phyloP scores from a whole-genome alignment of 2,888 invertebrate genomes.

The Drosophila leonis region DNA sequence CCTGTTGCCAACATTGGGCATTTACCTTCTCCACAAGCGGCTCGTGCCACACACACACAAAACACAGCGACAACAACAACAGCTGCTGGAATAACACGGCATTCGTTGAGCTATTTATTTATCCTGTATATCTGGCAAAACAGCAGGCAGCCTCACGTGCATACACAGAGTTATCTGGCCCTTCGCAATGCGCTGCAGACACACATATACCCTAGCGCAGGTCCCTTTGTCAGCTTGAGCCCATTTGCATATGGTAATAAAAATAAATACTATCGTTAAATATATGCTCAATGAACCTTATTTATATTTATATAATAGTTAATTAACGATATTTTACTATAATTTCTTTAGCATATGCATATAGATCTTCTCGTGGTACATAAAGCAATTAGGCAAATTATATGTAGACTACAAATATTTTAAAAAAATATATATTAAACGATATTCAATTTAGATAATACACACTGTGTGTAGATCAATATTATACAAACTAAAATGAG shows the following conservation, averaged over 20 bases:
- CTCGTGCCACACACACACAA: conserved; percentile 42
- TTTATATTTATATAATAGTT: not conserved
- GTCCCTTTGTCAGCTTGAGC: not conserved
- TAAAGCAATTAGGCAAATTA: no score
- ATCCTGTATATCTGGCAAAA: conserved; percentile 37
- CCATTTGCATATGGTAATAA: not conserved
- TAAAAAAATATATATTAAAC: no score
- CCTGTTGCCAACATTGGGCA: conserved; percentile 53
- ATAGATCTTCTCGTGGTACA: no score
- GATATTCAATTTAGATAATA: no score
- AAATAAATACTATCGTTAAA: not conserved
- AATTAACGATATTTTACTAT: no score
- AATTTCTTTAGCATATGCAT: no score
- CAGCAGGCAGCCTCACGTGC: conserved; percentile 37
- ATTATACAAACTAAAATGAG: no score
- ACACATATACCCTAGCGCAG: conserved; percentile 1
- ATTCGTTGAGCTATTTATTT: conserved; percentile 43
- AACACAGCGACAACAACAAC: conserved; percentile 21
- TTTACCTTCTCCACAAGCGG: conserved; percentile 49
- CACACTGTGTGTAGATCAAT: no score
- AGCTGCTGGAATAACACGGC: conserved; percentile 28
- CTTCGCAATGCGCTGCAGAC: not conserved
- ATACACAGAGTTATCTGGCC: conserved; percentile 13
- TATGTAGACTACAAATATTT: no score
- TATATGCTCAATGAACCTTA: not conserved